Percentiles rank a stretch among this genome's conserved stretches.
phyloP scores from a whole-genome alignment of 2,888 invertebrate genomes.

The Alviniconcha strummeri region DNA sequence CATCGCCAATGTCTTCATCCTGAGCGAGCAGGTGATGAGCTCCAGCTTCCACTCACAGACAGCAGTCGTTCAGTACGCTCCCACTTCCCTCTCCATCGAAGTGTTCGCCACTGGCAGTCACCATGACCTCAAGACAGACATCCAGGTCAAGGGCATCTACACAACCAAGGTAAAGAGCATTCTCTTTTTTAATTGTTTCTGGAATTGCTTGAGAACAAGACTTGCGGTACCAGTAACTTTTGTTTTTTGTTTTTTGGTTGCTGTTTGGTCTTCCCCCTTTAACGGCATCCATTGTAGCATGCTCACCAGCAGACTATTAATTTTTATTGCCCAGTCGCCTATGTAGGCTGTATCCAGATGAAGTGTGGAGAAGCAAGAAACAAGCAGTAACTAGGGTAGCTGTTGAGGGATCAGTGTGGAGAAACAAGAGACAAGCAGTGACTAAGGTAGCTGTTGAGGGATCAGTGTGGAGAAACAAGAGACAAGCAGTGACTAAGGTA shows the following conservation, averaged over 20 bases:
- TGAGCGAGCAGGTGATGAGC: conserved; percentile 90
- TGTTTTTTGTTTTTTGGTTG: not conserved
- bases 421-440: too few species aligned
- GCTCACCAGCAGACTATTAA: too few species aligned
- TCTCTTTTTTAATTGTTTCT: not conserved
- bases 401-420: too few species aligned
- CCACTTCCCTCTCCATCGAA: conserved; percentile 83
- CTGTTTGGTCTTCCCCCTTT: too few species aligned
- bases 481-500: too few species aligned
- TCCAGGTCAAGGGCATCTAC: conserved; percentile 81
- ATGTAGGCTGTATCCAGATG: too few species aligned
- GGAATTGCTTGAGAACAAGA: not conserved
- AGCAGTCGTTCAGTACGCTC: conserved; percentile 88
- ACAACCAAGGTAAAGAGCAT: conserved; percentile 78
- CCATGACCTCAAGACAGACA: conserved; percentile 78
- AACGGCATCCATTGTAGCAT: too few species aligned
- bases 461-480: too few species aligned
- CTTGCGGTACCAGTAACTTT: not conserved
- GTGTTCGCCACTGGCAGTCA: conserved; percentile 75
- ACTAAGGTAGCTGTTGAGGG: too few species aligned
- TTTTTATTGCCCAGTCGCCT: too few species aligned
- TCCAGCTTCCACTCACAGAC: conserved; percentile 80
- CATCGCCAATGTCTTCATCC: conserved; percentile 84
- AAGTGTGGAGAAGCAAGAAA: too few species aligned
- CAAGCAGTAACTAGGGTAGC: too few species aligned